Evolutionary conservation across 2,888 invertebrate species (phyloP).

Genomic region (Eristalinus aeneus): DNA sequence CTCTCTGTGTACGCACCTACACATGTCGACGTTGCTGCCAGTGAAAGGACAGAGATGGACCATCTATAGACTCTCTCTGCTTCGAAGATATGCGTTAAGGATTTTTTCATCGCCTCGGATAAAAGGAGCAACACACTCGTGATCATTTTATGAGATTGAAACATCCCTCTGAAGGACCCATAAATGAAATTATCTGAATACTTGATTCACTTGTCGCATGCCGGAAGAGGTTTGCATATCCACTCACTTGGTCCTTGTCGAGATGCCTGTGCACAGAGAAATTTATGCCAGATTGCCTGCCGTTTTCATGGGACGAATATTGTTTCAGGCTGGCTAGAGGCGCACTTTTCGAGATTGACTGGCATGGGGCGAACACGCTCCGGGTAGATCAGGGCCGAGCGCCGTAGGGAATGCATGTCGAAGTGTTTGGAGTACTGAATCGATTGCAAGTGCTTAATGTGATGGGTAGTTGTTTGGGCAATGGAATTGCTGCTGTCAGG

Average conservation of each 20-base stretch:
- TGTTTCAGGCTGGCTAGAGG: neutral
- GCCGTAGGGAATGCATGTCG: neutral
- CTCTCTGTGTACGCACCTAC: neutral
- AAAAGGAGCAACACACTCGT: neutral
- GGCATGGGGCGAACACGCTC: neutral
- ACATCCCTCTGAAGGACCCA: neutral
- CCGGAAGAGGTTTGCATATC: conserved; percentile 25
- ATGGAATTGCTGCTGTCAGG: neutral
- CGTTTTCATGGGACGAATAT: conserved; percentile 1
- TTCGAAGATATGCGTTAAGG: neutral
- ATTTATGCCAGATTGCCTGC: neutral
- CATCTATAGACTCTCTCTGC: neutral
- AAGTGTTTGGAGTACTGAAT: neutral
- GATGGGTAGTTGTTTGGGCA: neutral
- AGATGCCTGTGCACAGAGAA: neutral
- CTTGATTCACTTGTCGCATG: conserved; percentile 11
- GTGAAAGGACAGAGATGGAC: neutral
- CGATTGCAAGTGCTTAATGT: neutral
- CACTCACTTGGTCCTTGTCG: neutral
- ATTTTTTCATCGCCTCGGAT: neutral
- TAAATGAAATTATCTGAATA: conserved; percentile 31
- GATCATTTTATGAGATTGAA: conserved; percentile 20
- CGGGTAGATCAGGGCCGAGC: neutral
- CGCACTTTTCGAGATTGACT: neutral
- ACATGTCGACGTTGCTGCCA: neutral